Evolutionary conservation across 2,113 vertebrate species (phyloP).

Genomic region (Phrynocephalus versicolor): DNA sequence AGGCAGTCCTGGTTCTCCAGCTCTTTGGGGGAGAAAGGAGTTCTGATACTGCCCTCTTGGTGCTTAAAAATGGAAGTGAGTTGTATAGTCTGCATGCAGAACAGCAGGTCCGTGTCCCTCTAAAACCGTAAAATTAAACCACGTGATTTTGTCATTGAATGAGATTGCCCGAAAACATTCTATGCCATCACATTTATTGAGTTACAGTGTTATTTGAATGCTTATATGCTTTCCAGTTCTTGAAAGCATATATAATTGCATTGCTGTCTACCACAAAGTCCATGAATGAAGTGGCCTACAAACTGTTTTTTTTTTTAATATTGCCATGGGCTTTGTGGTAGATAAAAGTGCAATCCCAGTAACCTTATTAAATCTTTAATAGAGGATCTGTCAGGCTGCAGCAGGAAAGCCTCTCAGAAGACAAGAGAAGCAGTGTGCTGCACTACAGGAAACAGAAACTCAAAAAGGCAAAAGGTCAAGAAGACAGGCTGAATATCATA

Average conservation of each 20-base stretch:
- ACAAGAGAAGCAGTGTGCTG: not conserved
- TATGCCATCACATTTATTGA: not conserved
- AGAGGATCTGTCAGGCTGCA: not conserved
- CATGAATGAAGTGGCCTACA: too few relatives aligned
- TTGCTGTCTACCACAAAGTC: too few relatives aligned
- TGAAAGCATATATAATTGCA: not conserved
- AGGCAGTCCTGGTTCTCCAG: not conserved
- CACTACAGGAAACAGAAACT: not conserved
- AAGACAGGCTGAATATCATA: not conserved
- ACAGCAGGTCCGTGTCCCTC: not conserved
- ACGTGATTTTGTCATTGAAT: not conserved
- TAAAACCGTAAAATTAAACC: not conserved
- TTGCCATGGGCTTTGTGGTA: too few relatives aligned
- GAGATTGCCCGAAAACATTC: not conserved
- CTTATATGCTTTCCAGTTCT: not conserved
- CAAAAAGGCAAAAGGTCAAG: not conserved
- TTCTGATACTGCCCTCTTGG: too few relatives aligned
- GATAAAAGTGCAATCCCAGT: not conserved
- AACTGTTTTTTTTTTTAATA: too few relatives aligned
- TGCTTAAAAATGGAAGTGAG: not conserved
- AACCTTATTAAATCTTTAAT: not conserved
- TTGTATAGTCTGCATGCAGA: not conserved
- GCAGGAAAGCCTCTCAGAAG: not conserved
- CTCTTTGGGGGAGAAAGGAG: not conserved
- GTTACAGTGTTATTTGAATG: not conserved